phyloP scores from a whole-genome alignment of 1,140 invertebrate species.

The Drosophila leontia region DNA sequence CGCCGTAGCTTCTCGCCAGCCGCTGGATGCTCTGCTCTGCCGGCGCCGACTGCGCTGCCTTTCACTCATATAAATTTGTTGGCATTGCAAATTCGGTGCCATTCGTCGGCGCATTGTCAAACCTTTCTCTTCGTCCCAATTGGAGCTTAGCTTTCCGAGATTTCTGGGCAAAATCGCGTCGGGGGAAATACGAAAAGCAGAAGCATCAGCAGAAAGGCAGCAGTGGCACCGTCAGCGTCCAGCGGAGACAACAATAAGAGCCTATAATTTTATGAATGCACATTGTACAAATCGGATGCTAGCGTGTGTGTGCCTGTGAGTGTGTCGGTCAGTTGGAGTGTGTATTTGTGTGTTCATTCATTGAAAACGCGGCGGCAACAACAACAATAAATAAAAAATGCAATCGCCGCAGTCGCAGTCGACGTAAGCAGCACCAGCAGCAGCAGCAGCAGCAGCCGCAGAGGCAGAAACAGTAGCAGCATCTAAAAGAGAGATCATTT shows the following conservation, averaged over 20 bases:
- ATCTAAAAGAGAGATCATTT: conserved; percentile 69
- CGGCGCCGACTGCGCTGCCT: conserved; percentile 70
- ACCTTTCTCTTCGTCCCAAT: conserved; percentile 77
- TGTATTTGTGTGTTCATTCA: conserved; percentile 66
- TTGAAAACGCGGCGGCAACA: conserved; percentile 56
- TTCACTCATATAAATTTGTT: conserved; percentile 85
- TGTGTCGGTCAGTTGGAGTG: conserved; percentile 16
- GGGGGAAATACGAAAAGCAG: conserved; percentile 15
- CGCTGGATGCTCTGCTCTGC: conserved; percentile 37
- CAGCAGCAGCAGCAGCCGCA: conserved; percentile 5
- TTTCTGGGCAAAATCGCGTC: conserved; percentile 18
- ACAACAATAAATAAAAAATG: conserved; percentile 68
- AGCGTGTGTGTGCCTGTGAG: conserved; percentile 30
- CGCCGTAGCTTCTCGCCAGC: conserved; percentile 6
- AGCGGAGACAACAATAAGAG: conserved; percentile 56
- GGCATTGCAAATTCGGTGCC: conserved; percentile 80
- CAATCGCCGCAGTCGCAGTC: conserved; percentile 55
- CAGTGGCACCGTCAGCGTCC: conserved; percentile 26
- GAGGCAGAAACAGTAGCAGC: conserved; percentile 39
- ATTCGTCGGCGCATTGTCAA: conserved; percentile 76
- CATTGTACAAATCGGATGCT: conserved; percentile 55
- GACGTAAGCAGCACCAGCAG: conserved; percentile 28
- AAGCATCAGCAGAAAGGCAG: conserved; percentile 34
- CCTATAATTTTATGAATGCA: conserved; percentile 74
- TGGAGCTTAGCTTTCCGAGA: conserved; percentile 31